Evolutionary conservation across 2,113 vertebrate species (phyloP), one percentile per base, ranked within the genome.

Genomic region (Myotis lucifugus): DNA sequence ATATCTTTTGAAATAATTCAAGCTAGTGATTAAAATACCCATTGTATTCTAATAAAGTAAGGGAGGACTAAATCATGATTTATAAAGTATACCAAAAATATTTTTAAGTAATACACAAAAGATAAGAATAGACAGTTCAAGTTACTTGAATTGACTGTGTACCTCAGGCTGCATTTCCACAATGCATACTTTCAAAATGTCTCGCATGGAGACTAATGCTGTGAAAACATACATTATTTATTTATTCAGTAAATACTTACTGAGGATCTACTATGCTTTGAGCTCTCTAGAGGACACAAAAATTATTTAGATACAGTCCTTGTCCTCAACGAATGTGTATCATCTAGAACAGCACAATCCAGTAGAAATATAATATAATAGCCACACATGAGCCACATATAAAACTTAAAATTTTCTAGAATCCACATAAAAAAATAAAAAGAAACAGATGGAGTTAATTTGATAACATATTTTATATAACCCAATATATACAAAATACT

Each of bases 1-100:
- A 23, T 67, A 86, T 46, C n/a, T 93, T 32, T 81, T 95, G 79
- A 89, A 81, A 67, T 89, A 88, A 88, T 88, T 69, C 61, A 74
- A 37, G 25, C 25, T 82, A 73, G 72, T 83, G 85, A 94, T 94
- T 94, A 72, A 77, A 82, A 78, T 70, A 37, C 64, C 77, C 15
- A 9, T 48, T 94, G 42, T 86, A 78, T 72, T 94, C 37, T 42
- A n/a, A 18, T 73, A 10, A 90, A 21, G 10, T 73, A 79, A 83
- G 46, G 5, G n/a, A 61, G 48, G 66, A 78, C 11, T 78, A 90
- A 93, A 76, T 79, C 9, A 12, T 90, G n/a, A 67, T 86, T 52
- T 79, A 6, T 84, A 34, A 86, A 76, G 15, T 59, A 42, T 72
- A 18, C 23, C 21, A 27, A 9, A 94, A 93, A 23, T 77, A 56